Percentiles rank a stretch among this genome's conserved stretches.
These are phyloP conservation scores for Ammospiza caudacuta DNA, from an alignment of 2,113 vertebrate genomes.

Conservation along the genomic window DNA sequence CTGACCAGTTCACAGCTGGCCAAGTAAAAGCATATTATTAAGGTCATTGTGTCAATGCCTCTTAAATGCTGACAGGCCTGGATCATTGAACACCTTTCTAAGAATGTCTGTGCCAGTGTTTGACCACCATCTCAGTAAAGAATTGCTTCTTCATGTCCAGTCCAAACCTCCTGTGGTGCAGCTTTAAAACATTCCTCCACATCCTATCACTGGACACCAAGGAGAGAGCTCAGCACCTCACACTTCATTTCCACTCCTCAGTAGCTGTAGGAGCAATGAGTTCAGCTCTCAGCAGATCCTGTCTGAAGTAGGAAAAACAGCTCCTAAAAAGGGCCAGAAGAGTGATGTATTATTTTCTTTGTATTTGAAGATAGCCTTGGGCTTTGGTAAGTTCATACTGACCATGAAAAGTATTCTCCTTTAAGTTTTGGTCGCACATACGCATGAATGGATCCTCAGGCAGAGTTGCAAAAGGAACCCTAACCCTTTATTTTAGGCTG, in stretches of 20 bases:
- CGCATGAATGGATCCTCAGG: neutral
- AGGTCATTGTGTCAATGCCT: neutral
- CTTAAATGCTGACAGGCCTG: neutral
- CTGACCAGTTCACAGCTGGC: neutral
- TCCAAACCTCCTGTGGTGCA: rapidly evolving
- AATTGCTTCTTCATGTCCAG: neutral
- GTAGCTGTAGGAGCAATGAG: neutral
- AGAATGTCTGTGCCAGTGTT: neutral
- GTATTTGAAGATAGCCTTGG: neutral
- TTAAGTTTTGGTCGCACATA: neutral
- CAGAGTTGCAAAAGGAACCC: neutral
- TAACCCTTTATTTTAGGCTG: neutral
- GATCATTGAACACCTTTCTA: rapidly evolving
- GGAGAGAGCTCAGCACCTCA: neutral
- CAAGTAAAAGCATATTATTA: neutral
- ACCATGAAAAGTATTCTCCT: neutral
- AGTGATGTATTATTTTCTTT: neutral
- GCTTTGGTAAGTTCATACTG: neutral
- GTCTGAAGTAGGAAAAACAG: neutral
- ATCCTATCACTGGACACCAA: neutral
- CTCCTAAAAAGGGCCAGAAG: neutral
- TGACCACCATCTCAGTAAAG: neutral
- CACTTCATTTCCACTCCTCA: neutral
- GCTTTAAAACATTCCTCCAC: rapidly evolving
- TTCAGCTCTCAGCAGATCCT: neutral